These are phyloP conservation scores for Patiria miniata DNA, from an alignment of 35 echinoderm and acorn worm species.

Conservation along the genomic window DNA sequence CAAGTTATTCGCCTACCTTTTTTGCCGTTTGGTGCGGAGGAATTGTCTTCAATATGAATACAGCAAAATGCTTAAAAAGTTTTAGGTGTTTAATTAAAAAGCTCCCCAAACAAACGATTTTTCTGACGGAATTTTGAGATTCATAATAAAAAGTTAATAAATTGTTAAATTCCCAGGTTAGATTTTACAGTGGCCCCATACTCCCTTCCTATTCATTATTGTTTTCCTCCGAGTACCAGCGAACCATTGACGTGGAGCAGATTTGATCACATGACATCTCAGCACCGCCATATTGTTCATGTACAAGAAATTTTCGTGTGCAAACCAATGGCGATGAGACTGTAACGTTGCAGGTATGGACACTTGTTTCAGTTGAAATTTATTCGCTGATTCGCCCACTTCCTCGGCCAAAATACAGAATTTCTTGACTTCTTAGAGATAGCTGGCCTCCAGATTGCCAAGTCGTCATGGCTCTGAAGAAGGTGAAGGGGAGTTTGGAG, in stretches of 20 bases:
- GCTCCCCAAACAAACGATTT: too few species aligned
- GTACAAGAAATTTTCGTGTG: neutral
- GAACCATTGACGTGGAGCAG: neutral
- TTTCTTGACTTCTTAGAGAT: neutral
- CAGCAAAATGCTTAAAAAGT: too few species aligned
- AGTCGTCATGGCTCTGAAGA: constrained; percentile 82
- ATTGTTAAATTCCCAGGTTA: neutral
- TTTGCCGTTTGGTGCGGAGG: too few species aligned
- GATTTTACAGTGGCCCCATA: constrained; percentile 2
- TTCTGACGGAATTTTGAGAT: too few species aligned
- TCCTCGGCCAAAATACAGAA: neutral
- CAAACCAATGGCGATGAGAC: neutral
- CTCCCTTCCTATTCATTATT: neutral
- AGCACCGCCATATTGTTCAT: constrained; percentile 9
- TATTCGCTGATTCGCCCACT: neutral
- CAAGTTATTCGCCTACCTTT: too few species aligned
- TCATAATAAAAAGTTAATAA: too few species aligned
- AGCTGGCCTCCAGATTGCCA: neutral
- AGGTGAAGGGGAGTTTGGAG: constrained; percentile 98
- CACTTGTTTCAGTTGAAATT: neutral
- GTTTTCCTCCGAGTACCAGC: neutral
- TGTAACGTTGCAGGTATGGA: neutral
- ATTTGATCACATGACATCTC: neutral
- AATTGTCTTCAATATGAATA: too few species aligned
- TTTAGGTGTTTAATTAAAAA: too few species aligned